These are phyloP conservation scores for Mesaphorura yosii DNA, from an alignment of 1,140 invertebrate genomes.

Conservation along the genomic window DNA sequence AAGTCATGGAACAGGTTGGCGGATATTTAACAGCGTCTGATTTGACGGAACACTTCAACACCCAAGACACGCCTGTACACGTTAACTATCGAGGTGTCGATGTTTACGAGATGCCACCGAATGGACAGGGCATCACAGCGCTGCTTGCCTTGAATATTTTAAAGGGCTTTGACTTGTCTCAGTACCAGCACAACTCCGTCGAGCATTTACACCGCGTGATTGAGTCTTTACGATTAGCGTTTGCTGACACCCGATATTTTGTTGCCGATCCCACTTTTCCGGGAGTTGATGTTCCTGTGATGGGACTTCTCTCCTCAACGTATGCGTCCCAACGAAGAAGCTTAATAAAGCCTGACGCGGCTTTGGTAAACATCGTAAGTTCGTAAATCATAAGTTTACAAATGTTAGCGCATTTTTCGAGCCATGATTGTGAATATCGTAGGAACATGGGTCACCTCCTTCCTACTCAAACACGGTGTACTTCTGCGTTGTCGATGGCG, in stretches of 20 bases:
- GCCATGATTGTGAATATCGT: neutral
- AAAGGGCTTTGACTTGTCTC: constrained; percentile 34
- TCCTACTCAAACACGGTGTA: constrained; percentile 37
- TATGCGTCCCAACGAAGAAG: constrained; percentile 35
- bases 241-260: constrained; percentile 35
- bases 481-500: constrained; percentile 36
- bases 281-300: constrained; percentile 33
- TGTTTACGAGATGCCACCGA: constrained; percentile 35
- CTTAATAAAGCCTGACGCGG: constrained; percentile 31
- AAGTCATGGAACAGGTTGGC: constrained; percentile 34
- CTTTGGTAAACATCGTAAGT: constrained; percentile 25
- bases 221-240: constrained; percentile 36
- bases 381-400: too few relatives aligned
- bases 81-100: constrained; percentile 34
- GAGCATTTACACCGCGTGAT: constrained; percentile 37
- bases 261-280: constrained; percentile 35
- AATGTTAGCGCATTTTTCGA: too few relatives aligned
- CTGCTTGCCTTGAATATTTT: constrained; percentile 38
- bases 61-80: constrained; percentile 30
- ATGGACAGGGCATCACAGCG: constrained; percentile 37
- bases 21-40: constrained; percentile 37
- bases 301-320: constrained; percentile 34
- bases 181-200: constrained; percentile 32
- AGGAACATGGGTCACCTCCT: constrained; percentile 29
- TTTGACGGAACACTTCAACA: constrained; percentile 34